These are phyloP conservation scores for Azemiops feae DNA, from an alignment of 2,113 vertebrate genomes.

Conservation along the genomic window DNA sequence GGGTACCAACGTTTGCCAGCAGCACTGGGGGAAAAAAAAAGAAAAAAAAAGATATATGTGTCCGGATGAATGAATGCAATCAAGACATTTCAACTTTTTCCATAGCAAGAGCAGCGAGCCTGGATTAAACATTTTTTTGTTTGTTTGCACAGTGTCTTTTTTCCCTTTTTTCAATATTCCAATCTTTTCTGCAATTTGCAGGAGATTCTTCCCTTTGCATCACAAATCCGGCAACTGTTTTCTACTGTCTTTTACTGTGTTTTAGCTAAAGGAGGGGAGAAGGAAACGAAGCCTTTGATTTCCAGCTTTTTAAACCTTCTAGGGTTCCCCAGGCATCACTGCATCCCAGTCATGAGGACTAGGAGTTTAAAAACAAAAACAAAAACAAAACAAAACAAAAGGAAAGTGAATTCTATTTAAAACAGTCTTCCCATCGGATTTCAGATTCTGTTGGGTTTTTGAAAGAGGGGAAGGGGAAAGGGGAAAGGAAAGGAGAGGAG, in stretches of 20 bases:
- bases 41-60: not conserved
- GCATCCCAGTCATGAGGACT: not conserved
- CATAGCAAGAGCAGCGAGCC: not conserved
- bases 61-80: not conserved
- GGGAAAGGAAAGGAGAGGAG: not conserved
- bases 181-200: not conserved
- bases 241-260: not conserved
- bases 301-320: too few relatives aligned
- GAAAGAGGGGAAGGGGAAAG: not conserved
- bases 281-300: not conserved
- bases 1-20: conserved; percentile 87
- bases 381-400: too few relatives aligned
- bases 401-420: not conserved
- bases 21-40: conserved; percentile 74
- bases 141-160: not conserved
- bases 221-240: not conserved
- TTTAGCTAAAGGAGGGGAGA: not conserved
- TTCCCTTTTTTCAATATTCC: too few relatives aligned
- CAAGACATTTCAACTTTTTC: not conserved
- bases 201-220: not conserved
- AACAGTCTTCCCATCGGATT: not conserved
- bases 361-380: not conserved
- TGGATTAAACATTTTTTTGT: not conserved
- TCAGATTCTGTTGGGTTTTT: not conserved
- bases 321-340: not conserved